Evolutionary conservation across 2,888 invertebrate genomes (phyloP).

Genomic region (Gastracanthus pulcherrimus): DNA sequence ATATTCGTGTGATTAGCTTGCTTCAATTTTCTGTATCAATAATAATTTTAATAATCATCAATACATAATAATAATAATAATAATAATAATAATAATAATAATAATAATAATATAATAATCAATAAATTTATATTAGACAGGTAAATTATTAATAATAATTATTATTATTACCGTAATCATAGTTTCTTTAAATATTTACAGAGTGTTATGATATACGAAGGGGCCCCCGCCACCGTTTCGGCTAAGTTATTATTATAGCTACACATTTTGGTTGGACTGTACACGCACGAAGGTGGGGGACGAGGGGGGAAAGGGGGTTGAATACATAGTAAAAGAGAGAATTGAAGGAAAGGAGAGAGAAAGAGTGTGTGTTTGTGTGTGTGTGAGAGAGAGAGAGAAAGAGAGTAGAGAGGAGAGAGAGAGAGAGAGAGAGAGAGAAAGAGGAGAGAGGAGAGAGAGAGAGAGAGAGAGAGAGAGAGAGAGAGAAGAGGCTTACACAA

Average conservation of each 20-base stretch:
- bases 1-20: slow-evolving; percentile 31
- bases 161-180: slow-evolving; percentile 63
- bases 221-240: slow-evolving; percentile 64
- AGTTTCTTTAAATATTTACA: slow-evolving; percentile 70
- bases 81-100: slow-evolving; percentile 59
- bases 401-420: slow-evolving; percentile 13
- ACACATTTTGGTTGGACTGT: slow-evolving; percentile 71
- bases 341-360: neutral
- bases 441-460: slow-evolving; percentile 60
- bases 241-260: slow-evolving; percentile 67
- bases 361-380: no score
- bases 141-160: slow-evolving; percentile 70
- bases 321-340: slow-evolving; percentile 53
- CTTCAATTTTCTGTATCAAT: slow-evolving; percentile 63
- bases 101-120: slow-evolving; percentile 67
- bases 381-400: neutral
- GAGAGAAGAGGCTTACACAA: slow-evolving; percentile 23
- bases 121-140: slow-evolving; percentile 75
- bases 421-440: slow-evolving; percentile 62
- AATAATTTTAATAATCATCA: slow-evolving; percentile 66
- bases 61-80: slow-evolving; percentile 61
- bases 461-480: slow-evolving; percentile 35
- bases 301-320: slow-evolving; percentile 65
- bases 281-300: slow-evolving; percentile 64
- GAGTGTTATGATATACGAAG: slow-evolving; percentile 68